These are phyloP conservation scores for Bergia puertoricense DNA, from an alignment of 92 coral and sea anemone genomes.

Conservation along the genomic window DNA sequence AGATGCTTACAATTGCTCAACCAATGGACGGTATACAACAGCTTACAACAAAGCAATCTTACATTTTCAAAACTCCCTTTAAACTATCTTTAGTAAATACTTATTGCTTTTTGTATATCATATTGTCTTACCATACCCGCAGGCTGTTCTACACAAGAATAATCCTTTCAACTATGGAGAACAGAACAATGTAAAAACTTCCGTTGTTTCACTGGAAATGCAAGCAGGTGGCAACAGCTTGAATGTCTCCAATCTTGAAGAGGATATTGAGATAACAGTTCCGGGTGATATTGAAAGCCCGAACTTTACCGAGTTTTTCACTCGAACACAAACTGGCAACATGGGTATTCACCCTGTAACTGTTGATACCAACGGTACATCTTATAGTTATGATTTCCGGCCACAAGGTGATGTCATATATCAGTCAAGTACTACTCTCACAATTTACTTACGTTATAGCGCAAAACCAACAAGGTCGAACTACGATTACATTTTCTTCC, in stretches of 20 bases:
- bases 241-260: slow-evolving; percentile 28
- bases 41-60: no score
- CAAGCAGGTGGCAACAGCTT: background rate
- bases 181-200: slow-evolving; percentile 25
- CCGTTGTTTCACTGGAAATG: slow-evolving; percentile 27
- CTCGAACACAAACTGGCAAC: background rate
- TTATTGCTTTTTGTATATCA: background rate
- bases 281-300: slow-evolving; percentile 18
- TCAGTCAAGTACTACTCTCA: background rate
- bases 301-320: slow-evolving; percentile 36
- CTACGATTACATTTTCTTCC: background rate
- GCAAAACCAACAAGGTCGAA: slow-evolving; percentile 24
- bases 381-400: slow-evolving; percentile 23
- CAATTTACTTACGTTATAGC: slow-evolving; percentile 26
- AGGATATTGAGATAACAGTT: slow-evolving; percentile 32
- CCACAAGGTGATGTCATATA: background rate
- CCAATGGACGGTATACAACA: no score
- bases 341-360: slow-evolving; percentile 24
- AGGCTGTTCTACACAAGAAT: slow-evolving; percentile 24
- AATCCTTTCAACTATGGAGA: slow-evolving; percentile 14
- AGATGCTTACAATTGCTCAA: no score
- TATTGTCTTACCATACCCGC: background rate
- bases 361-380: slow-evolving; percentile 18
- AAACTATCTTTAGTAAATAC: no score
- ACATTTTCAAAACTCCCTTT: no score